Conservation (phyloP, 1,140 invertebrate species). For the Diprion similis region DNA sequence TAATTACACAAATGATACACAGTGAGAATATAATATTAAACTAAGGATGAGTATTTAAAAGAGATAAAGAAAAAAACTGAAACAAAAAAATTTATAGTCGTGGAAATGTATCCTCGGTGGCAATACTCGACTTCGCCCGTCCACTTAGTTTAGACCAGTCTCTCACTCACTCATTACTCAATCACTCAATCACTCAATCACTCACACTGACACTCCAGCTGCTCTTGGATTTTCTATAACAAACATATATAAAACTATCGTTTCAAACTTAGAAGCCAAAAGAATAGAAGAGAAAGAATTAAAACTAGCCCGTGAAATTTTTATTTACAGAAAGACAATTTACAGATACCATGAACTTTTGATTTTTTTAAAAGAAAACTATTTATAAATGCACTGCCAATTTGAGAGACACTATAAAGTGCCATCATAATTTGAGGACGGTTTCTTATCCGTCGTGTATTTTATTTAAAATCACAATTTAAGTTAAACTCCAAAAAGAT, state of each 20-base stretch:
- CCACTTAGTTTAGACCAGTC: constrained; percentile 32
- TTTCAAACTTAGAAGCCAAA: too few species aligned
- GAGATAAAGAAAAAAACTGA: constrained; percentile 34
- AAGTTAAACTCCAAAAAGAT: not conserved
- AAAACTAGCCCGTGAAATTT: not conserved
- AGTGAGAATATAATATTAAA: constrained; percentile 22
- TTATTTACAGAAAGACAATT: not conserved
- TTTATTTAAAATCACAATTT: not conserved
- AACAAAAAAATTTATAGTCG: constrained; percentile 20
- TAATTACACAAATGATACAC: constrained; percentile 17
- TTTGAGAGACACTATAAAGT: not conserved
- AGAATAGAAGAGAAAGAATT: not conserved
- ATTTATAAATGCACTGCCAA: not conserved
- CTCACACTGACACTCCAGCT: not conserved
- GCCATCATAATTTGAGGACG: too few species aligned
- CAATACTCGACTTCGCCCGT: constrained; percentile 46
- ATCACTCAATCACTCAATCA: not conserved
- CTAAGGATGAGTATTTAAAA: constrained; percentile 31
- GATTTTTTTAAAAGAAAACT: not conserved
- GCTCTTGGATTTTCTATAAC: not conserved
- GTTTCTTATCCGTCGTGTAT: too few species aligned
- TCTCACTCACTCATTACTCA: not conserved
- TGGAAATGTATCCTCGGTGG: constrained; percentile 40
- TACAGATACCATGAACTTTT: not conserved
- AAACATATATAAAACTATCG: not conserved